Evolutionary conservation across 2,797 vertebrate genomes (phyloP), one percentile per base, ranked within the genome.

Genomic region (Sparidentex hasta): DNA sequence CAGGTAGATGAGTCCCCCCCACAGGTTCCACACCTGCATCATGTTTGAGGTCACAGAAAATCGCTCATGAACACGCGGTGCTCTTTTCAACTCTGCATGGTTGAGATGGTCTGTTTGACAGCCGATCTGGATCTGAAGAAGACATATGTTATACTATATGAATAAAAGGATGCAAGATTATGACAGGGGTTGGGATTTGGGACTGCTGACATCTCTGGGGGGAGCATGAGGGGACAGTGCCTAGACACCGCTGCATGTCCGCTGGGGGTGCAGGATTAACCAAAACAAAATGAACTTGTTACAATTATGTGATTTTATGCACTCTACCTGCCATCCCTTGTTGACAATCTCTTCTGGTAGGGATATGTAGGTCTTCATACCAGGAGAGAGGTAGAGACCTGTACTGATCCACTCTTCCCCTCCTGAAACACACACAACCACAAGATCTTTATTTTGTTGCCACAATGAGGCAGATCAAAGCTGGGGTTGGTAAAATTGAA

Each of bases 1-100:
- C 17, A 97, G 85, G 82, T 97, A 98, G 68, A 98, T 90, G 23
- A 98, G 97, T 0, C 97, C 97, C 0, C 97, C 96, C 97, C 97
- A 99, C n/a, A 98, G 92, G 90, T 96, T 97, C 75, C 93, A 95
- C 77, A 97, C 81, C 7, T 94, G 91, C n/a, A 96, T 88, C 67
- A 91, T 94, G 74, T 95, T 90, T 21, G 93, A 80, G 23, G 92
- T 81, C 25, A 97, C 61, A n/a, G 93, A 88, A 50, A 95, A 95
- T 0, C 71, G 93, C 52, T 94, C 85, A 44, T 93, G 90, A 20
- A 97, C 96, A 3, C 93, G 86, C 0, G 96, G 93, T 0, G 97
- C 96, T 23, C 97, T 95, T 88, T 91, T 96, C 82, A 97, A 78
- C 80, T 92, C 90, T 3, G 61, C 44, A 8, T 84, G 52, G 0